Conservation (phyloP, 2,888 invertebrate genomes). For the Alsophila aescularia region DNA sequence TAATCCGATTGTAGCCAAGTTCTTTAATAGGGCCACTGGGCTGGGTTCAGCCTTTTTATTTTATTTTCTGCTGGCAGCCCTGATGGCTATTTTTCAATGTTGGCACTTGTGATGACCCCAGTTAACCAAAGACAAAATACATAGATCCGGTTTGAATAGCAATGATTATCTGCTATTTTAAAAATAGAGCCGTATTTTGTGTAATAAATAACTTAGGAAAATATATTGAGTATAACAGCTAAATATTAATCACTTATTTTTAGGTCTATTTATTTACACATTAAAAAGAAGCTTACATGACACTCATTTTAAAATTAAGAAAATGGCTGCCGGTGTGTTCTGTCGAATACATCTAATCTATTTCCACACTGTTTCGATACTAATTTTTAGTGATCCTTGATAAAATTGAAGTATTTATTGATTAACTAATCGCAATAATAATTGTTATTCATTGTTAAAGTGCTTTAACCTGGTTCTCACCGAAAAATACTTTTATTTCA, state of each 20-base stretch:
- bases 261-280: background rate
- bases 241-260: background rate
- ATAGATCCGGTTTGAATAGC: background rate
- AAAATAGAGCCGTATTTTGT: background rate
- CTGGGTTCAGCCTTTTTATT: too few species aligned
- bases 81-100: background rate
- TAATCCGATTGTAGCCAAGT: too few species aligned
- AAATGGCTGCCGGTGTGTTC: constrained; percentile 55
- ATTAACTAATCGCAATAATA: background rate
- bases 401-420: constrained; percentile 12
- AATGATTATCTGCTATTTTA: too few species aligned
- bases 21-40: too few species aligned
- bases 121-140: background rate
- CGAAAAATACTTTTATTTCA: constrained; percentile 38
- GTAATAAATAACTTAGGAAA: background rate
- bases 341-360: constrained; percentile 25
- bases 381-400: constrained; percentile 5
- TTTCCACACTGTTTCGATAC: constrained; percentile 24
- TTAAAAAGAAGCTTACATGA: constrained; percentile 22
- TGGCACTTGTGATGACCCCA: background rate
- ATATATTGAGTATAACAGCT: background rate
- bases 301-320: constrained; percentile 47
- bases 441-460: constrained; percentile 21
- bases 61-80: too few species aligned
- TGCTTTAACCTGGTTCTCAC: constrained; percentile 6